Percentiles rank a stretch among this genome's conserved stretches.
Conservation (phyloP, 30 jellyfish, hydroid and myxozoan genomes). For the Chrysaora quinquecirrha region DNA sequence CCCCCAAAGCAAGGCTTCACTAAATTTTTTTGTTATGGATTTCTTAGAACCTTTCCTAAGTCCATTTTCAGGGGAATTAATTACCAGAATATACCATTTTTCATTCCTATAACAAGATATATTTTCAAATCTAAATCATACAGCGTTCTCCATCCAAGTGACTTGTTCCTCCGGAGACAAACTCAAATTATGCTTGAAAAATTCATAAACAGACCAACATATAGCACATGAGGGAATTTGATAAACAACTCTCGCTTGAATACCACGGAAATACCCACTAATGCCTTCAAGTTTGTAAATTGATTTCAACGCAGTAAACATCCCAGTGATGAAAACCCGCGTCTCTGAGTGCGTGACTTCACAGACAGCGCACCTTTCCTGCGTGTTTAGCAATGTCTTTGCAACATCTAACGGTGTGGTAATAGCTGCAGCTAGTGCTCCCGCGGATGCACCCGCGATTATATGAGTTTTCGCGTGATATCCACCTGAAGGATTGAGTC, state of each 20-base stretch:
- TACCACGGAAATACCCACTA: slow-evolving; percentile 89
- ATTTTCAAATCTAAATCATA: too few species aligned
- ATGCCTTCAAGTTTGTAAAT: slow-evolving; percentile 82
- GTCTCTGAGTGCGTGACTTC: slow-evolving; percentile 52
- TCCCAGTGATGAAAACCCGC: slow-evolving; percentile 64
- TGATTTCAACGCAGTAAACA: slow-evolving; percentile 76
- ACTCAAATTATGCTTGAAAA: slow-evolving; percentile 79
- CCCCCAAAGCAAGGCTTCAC: too few species aligned
- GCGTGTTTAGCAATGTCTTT: slow-evolving; percentile 89
- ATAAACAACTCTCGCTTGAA: slow-evolving; percentile 85
- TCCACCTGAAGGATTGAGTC: slow-evolving; percentile 82
- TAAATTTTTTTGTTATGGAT: too few species aligned
- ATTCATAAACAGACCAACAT: slow-evolving; percentile 95
- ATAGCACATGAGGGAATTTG: slow-evolving; percentile 97
- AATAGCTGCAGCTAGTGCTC: slow-evolving; percentile 93
- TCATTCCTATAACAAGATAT: too few species aligned
- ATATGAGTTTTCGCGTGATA: slow-evolving; percentile 82
- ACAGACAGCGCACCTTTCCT: slow-evolving; percentile 81
- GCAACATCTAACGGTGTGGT: slow-evolving; percentile 99
- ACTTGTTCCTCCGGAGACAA: slow-evolving; percentile 84
- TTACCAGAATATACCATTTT: too few species aligned
- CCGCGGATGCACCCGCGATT: slow-evolving; percentile 95
- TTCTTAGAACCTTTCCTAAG: too few species aligned
- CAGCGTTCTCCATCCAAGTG: slow-evolving; percentile 77
- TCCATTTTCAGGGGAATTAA: too few species aligned